Percentiles rank a stretch among this genome's conserved stretches.
Evolutionary conservation across 2,888 invertebrate species (phyloP).

Genomic region (Trachelus troglodyta): DNA sequence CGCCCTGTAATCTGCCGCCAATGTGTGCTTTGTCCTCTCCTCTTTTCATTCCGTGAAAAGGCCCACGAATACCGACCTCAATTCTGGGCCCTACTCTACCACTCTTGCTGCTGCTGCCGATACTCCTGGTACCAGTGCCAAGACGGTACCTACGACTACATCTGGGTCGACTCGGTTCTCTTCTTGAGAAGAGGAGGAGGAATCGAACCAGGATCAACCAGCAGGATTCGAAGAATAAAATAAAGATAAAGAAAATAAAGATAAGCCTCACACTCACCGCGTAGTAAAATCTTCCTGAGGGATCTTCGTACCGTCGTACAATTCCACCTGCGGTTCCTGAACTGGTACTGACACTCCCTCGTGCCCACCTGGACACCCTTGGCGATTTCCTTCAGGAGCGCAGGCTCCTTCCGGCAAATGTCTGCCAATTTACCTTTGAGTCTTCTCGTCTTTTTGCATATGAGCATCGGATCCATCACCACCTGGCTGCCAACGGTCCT

Average conservation of each 20-base stretch:
- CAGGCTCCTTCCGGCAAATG: conserved; percentile 86
- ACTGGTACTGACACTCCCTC: conserved; percentile 89
- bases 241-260: too few species aligned
- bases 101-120: too few species aligned
- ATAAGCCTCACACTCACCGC: conserved; percentile 73
- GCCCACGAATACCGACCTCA: too few species aligned
- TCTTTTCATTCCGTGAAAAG: too few species aligned
- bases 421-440: conserved; percentile 82
- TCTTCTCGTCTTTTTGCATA: conserved; percentile 87
- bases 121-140: neutral
- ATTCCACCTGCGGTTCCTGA: conserved; percentile 88
- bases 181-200: neutral
- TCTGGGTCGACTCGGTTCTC: neutral
- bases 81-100: too few species aligned
- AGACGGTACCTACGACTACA: neutral
- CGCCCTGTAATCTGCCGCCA: conserved; percentile 49
- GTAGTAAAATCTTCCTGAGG: conserved; percentile 85
- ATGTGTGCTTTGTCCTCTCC: conserved; percentile 16
- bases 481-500: conserved; percentile 89
- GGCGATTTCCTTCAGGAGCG: conserved; percentile 84
- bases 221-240: too few species aligned
- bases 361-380: conserved; percentile 86
- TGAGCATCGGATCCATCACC: conserved; percentile 88
- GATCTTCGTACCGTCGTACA: conserved; percentile 85
- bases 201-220: too few species aligned